Evolutionary conservation across 2,113 vertebrate genomes (phyloP), one percentile per base, ranked within the genome.

Genomic region (Carassius gibelio): DNA sequence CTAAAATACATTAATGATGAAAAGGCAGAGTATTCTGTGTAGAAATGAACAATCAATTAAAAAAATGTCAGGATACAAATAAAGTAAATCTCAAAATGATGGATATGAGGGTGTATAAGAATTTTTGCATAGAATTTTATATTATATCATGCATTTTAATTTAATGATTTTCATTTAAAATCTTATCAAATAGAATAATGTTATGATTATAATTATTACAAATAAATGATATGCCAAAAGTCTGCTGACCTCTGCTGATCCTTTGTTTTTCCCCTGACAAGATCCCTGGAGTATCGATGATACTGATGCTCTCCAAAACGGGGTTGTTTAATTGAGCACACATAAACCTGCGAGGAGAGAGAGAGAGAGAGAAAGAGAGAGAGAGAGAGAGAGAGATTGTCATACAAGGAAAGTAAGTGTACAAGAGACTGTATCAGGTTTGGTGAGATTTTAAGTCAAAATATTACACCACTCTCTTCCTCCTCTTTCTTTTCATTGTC

Each of bases 271-370:
- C 95, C 36, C 95, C 95, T 0, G 95, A 95, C 89, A 95, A 92
- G 91, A 97, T 98, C 74, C 97, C 97, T 0, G 97, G 96, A 1
- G 96, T 97, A 92, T 98, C 97, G 2, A 98, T 98, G 93, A 97
- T 97, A 89, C 97, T 98, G 90, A 98, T 98, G 91, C 97, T 98
- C 88, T 98, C 97, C 92, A 98, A 91, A 75, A 98, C 97, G 0
- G 96, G 93, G 88, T 97, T 98, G 38, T 96, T 95, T 91, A 98
- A 86, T 92, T 98, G 97, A 50, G 97, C 96, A 21, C 97, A 98
- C 96, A 97, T 96, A 89, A 97, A 98, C 92, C 97, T 98, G 89
- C 13, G 75, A 0, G 50, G 45, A 48, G 45, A 48, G 10, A 11
- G 30, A 50, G 6, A 78, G 13, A 57, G n/a, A 50, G 6, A 78